Percentiles rank a stretch among this genome's conserved stretches.
Conservation (phyloP, 1,140 invertebrate species). For the Psix sp. region DNA sequence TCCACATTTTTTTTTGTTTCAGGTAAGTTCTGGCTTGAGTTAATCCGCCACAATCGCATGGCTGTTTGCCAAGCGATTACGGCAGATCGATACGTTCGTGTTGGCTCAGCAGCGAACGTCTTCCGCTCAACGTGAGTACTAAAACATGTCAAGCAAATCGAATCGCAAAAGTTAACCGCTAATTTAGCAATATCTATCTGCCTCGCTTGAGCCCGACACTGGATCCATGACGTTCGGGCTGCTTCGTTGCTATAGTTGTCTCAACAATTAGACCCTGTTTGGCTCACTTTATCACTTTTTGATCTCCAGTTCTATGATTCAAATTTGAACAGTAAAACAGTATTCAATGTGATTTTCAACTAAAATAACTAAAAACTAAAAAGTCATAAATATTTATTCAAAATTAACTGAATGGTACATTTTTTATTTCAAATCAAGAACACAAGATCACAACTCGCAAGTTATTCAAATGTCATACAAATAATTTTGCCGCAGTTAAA, state of each 20-base stretch:
- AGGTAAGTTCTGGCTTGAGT: conserved; percentile 41
- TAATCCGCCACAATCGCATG: conserved; percentile 12
- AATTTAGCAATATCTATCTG: conserved; percentile 51
- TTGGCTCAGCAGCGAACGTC: conserved; percentile 28
- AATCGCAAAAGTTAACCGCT: conserved; percentile 49
- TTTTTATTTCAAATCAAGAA: too few species aligned
- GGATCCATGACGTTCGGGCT: conserved; percentile 13
- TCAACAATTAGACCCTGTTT: conserved; percentile 33
- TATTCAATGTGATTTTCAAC: too few species aligned
- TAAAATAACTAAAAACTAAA: too few species aligned
- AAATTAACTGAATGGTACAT: too few species aligned
- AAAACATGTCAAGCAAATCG: conserved; percentile 48
- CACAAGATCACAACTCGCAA: too few species aligned
- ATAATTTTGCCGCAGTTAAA: too few species aligned
- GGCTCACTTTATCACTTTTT: conserved; percentile 15
- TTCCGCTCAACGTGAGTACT: conserved; percentile 43
- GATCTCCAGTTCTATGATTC: too few species aligned
- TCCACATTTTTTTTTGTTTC: conserved; percentile 34
- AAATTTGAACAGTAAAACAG: too few species aligned
- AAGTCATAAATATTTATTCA: too few species aligned
- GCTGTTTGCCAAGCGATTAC: conserved; percentile 28
- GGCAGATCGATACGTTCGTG: conserved; percentile 27
- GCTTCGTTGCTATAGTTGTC: conserved; percentile 39
- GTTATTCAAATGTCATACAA: too few species aligned
- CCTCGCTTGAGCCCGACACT: conserved; percentile 25